These are phyloP conservation scores for Phalanger gymnotis DNA, from an alignment of 2,797 vertebrate species.

Conservation along the genomic window DNA sequence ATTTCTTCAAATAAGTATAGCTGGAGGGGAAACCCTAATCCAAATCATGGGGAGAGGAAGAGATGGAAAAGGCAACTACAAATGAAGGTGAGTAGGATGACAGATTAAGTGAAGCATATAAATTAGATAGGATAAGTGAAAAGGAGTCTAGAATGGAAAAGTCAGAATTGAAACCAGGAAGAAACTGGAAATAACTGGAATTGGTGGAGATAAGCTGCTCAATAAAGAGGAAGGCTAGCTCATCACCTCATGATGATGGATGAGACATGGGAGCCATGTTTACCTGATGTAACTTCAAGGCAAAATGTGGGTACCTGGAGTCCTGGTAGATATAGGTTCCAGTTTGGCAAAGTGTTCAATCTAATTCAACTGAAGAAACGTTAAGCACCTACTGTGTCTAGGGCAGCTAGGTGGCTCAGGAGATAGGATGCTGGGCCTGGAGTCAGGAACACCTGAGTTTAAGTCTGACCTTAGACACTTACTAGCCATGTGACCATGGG, in stretches of 20 bases:
- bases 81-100: background rate
- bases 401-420: background rate
- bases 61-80: background rate
- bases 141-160: background rate
- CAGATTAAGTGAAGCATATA: background rate
- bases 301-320: background rate
- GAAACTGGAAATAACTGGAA: background rate
- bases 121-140: background rate
- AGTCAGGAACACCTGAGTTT: background rate
- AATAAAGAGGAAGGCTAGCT: background rate
- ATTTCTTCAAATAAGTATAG: background rate
- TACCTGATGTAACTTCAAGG: background rate
- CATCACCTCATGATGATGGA: background rate
- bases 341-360: background rate
- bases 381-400: background rate
- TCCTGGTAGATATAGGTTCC: background rate
- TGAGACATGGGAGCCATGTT: background rate
- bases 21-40: background rate
- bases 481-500: background rate
- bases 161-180: background rate
- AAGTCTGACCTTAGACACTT: background rate
- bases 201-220: background rate
- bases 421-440: background rate
- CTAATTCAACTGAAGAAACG: background rate
- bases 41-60: background rate